phyloP scores from a whole-genome alignment of 2,113 vertebrate species.

The Porphyrio hochstetteri region DNA sequence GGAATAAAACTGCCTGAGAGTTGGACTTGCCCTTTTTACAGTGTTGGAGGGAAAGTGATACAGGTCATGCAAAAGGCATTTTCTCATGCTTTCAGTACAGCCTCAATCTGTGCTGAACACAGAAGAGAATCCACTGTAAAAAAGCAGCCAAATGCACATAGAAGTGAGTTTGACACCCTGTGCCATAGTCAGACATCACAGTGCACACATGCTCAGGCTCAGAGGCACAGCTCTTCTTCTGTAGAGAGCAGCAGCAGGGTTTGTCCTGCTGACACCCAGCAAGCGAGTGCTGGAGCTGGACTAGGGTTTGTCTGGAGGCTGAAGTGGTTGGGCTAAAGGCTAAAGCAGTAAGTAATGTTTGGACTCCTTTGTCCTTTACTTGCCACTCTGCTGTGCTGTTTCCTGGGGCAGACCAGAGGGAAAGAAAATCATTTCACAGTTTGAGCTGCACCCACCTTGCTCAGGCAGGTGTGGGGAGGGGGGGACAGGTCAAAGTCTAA shows the following conservation, averaged over 20 bases:
- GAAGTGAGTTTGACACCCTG: not conserved
- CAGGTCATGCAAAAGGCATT: not conserved
- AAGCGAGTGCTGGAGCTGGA: not conserved
- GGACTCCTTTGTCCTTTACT: not conserved
- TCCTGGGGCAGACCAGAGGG: not conserved
- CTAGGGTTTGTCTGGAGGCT: not conserved
- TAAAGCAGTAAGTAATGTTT: not conserved
- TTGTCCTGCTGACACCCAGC: not conserved
- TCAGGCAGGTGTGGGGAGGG: not conserved
- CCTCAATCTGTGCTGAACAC: not conserved
- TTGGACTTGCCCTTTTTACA: not conserved
- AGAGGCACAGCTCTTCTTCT: fast-evolving
- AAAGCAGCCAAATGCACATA: not conserved
- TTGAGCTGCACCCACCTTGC: not conserved
- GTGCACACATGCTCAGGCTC: no score
- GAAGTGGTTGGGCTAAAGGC: not conserved
- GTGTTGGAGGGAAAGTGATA: not conserved
- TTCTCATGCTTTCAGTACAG: not conserved
- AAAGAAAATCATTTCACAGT: not conserved
- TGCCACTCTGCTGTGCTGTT: not conserved
- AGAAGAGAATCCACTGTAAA: not conserved
- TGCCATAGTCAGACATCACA: not conserved
- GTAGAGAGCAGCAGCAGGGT: not conserved
- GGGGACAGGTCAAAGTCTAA: not conserved
- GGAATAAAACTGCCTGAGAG: not conserved